Conservation (phyloP, 92 coral and sea anemone genomes). For the Parazoanthus darwini region DNA sequence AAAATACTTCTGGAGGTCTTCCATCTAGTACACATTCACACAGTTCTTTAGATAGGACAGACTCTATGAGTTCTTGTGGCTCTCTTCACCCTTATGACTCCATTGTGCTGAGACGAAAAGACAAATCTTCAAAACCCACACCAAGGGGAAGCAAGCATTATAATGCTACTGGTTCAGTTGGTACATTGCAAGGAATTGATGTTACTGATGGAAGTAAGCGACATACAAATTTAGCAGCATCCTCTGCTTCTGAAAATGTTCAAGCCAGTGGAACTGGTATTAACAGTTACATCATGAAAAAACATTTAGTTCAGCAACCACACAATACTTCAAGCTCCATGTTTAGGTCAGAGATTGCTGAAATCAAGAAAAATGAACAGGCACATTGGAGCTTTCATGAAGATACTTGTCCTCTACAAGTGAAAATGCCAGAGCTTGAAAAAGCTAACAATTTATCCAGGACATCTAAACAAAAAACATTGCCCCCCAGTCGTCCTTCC, state of each 20-base stretch:
- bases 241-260: background rate
- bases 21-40: background rate
- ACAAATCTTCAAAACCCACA: constrained; percentile 43
- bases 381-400: background rate
- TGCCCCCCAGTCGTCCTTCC: constrained; percentile 54
- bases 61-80: constrained; percentile 45
- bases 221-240: background rate
- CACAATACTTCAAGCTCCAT: background rate
- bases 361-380: background rate
- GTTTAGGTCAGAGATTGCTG: background rate
- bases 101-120: constrained; percentile 56
- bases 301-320: background rate
- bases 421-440: constrained; percentile 61
- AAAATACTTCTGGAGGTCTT: background rate
- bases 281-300: background rate
- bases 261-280: background rate
- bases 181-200: constrained; percentile 8
- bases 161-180: background rate
- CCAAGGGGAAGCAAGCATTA: constrained; percentile 41
- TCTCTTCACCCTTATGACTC: constrained; percentile 77
- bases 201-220: constrained; percentile 21
- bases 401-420: constrained; percentile 56
- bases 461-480: constrained; percentile 25
- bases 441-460: constrained; percentile 22
- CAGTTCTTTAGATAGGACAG: constrained; percentile 44